These are phyloP conservation scores for Gerris buenoi DNA, from an alignment of 1,140 invertebrate genomes.

Conservation along the genomic window DNA sequence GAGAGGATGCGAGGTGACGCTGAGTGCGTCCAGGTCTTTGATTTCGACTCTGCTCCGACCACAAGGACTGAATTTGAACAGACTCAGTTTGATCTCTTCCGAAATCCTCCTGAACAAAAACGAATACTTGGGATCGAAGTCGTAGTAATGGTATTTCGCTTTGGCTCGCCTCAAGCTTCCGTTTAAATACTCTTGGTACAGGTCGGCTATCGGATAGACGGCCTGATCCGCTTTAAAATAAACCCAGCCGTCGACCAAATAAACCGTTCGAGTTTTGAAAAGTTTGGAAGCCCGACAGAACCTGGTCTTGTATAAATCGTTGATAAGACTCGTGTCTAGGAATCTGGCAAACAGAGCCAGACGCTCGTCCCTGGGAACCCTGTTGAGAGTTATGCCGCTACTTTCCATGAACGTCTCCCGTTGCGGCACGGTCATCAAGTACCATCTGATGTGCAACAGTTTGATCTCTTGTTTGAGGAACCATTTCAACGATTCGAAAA, in stretches of 20 bases:
- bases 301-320: not conserved
- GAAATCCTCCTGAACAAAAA: not conserved
- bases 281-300: not conserved
- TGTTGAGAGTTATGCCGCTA: not conserved
- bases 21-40: not conserved
- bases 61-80: not conserved
- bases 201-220: not conserved
- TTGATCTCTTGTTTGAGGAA: not conserved
- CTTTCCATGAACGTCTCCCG: not conserved
- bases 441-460: not conserved
- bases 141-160: not conserved
- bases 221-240: not conserved
- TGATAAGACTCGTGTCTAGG: not conserved
- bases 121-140: not conserved
- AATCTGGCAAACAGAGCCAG: not conserved
- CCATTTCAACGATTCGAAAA: not conserved
- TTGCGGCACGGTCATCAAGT: not conserved
- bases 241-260: not conserved
- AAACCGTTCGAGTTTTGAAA: not conserved
- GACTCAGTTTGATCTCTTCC: not conserved
- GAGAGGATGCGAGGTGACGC: conserved; percentile 65
- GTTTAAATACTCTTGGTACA: not conserved
- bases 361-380: not conserved
- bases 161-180: not conserved
- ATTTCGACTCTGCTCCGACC: not conserved